Base-by-base conservation (phyloP, 2,797 vertebrate species). In the Brachyalestes nurse region DNA sequence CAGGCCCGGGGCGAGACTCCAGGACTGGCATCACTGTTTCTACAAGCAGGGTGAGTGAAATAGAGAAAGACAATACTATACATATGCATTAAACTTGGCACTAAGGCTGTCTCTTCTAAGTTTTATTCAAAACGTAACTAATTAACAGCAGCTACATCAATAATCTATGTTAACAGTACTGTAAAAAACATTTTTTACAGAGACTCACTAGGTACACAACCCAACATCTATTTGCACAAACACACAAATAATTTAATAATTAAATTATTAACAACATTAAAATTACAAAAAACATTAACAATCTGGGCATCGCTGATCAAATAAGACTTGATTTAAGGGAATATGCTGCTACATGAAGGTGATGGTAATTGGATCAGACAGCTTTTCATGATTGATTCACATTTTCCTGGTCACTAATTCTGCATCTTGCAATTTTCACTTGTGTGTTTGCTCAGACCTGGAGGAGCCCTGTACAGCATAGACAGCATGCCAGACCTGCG, bases 401-500 rank as follows among this genome's bases (percentile, higher is more conserved):
- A 9, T 21, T 23, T 47, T 21, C 7, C 25, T 47, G 28, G 13
- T 64, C 5, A 6, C 14, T 38, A 17, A 17, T 65, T 7, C 34
- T 65, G 9, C 21, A 28, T 40, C 62, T 17, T 13, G 0, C 0
- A n/a, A 12, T 42, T 60, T 73, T 57, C 6, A 13, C 47, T 34
- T 64, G 23, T 67, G 9, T 72, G 6, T 82, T 86, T 92, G 86
- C 89, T 34, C 92, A 99, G 98, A 85, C 97, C 98, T 86, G 98
- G 98, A 19, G 97, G 98, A 0, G 98, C 97, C 89, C 93, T 99
- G 86, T 99, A 99, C 88, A 99, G 98, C 92, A 99, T 99, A 80
- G 98, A 99, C 94, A 99, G 98, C 91, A 99, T 99, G 98, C 98
- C 98, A 38, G 97, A 99, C 91, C 97, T 99, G 86, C 96, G 98